phyloP scores from a whole-genome alignment of 2,113 vertebrate species.

The Engystomops pustulosus region DNA sequence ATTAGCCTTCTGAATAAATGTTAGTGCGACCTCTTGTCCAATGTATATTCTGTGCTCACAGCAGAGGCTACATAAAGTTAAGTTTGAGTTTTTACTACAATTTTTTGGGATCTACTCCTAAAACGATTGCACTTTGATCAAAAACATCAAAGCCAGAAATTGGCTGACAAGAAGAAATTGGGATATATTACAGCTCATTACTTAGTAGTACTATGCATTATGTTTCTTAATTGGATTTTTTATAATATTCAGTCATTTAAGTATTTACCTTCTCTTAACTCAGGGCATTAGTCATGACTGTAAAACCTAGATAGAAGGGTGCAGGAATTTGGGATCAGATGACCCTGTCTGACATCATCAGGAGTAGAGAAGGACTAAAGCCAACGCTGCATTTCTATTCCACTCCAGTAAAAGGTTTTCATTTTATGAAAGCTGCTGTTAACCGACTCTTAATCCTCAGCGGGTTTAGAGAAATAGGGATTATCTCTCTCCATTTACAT shows the following conservation, averaged over 20 bases:
- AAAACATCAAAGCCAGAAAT: neutral
- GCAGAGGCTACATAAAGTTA: too few relatives aligned
- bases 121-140: neutral
- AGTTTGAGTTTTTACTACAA: neutral
- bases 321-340: neutral
- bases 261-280: neutral
- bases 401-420: constrained; percentile 57
- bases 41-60: too few relatives aligned
- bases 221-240: neutral
- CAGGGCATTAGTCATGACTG: neutral
- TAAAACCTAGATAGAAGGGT: neutral
- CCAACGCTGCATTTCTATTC: constrained; percentile 34
- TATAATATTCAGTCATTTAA: neutral
- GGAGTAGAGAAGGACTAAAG: constrained; percentile 33
- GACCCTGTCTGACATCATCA: constrained; percentile 47
- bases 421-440: constrained; percentile 57
- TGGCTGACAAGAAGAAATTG: neutral
- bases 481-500: constrained; percentile 57
- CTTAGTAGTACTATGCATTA: neutral
- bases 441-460: constrained; percentile 51
- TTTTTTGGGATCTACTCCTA: neutral
- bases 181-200: neutral
- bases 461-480: constrained; percentile 56
- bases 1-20: too few relatives aligned
- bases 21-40: too few relatives aligned